phyloP scores from a whole-genome alignment of 2,888 invertebrate species.

The Tromatobia lineatoria region DNA sequence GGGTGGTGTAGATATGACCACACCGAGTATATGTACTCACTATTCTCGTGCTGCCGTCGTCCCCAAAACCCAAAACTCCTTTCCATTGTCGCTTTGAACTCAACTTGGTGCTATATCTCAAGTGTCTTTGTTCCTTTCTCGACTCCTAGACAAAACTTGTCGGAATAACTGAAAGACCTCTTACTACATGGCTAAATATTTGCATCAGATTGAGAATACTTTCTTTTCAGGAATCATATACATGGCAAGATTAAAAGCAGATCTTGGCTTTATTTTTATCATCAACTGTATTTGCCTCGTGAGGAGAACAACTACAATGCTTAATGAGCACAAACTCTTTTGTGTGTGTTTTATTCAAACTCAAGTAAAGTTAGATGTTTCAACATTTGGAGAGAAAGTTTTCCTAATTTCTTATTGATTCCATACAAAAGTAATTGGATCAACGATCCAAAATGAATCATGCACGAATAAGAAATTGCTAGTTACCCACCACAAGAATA shows the following conservation, averaged over 20 bases:
- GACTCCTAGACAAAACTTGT: conserved; percentile 32
- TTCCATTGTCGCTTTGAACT: conserved; percentile 35
- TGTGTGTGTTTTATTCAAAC: neutral
- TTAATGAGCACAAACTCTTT: conserved; percentile 15
- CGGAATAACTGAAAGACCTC: conserved; percentile 20
- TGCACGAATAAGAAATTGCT: too few relatives aligned
- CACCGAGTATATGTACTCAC: neutral
- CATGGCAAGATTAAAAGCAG: conserved; percentile 13
- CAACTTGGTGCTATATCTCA: conserved; percentile 1
- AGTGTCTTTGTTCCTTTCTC: conserved; percentile 10
- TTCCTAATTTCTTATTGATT: neutral
- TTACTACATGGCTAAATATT: conserved; percentile 41
- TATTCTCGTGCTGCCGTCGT: conserved; percentile 22
- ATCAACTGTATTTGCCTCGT: neutral
- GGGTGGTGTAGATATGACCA: conserved; percentile 18
- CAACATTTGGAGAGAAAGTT: neutral
- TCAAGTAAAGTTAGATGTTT: neutral
- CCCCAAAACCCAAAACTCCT: conserved; percentile 12
- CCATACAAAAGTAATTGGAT: neutral
- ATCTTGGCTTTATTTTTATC: neutral
- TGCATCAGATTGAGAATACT: conserved; percentile 41
- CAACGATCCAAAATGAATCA: too few relatives aligned
- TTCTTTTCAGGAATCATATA: neutral
- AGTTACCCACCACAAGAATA: too few relatives aligned
- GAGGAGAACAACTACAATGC: conserved; percentile 15